Evolutionary conservation across 2,888 invertebrate species (phyloP).

Genomic region (Stratiomys singularior): DNA sequence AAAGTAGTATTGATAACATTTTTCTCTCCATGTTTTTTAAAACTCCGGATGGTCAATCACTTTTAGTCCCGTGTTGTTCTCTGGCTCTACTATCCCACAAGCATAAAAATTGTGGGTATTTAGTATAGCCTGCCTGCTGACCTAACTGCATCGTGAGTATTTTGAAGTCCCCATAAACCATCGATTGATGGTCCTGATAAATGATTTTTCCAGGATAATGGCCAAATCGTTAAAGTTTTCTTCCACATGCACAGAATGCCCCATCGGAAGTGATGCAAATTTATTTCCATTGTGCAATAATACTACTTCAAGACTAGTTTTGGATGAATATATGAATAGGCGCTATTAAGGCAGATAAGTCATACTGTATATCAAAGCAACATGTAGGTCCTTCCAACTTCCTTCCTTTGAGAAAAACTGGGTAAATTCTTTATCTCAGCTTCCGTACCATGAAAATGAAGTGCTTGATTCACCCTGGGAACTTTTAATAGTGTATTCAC

Average conservation of each 20-base stretch:
- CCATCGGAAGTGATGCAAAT: neutral
- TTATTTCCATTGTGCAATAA: conserved; percentile 1
- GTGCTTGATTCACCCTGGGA: no score
- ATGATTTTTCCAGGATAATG: neutral
- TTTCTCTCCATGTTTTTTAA: no score
- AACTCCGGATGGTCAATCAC: no score
- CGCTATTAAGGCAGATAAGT: neutral
- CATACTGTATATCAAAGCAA: neutral
- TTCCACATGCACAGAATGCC: neutral
- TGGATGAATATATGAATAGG: neutral
- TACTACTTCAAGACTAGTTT: neutral
- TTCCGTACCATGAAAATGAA: no score
- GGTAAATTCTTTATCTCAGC: no score
- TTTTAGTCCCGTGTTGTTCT: neutral
- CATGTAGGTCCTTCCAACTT: neutral
- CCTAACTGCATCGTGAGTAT: neutral
- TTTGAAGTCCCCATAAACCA: neutral
- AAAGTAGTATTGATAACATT: no score
- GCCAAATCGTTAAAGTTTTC: neutral
- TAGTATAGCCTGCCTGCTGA: neutral
- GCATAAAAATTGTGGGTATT: neutral
- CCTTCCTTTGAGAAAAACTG: neutral
- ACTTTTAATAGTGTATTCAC: no score
- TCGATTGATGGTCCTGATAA: neutral
- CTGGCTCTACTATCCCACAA: neutral